Percentiles rank a stretch among this genome's conserved stretches.
Conservation (phyloP, 2,888 invertebrate species). For the Meteorus colon region DNA sequence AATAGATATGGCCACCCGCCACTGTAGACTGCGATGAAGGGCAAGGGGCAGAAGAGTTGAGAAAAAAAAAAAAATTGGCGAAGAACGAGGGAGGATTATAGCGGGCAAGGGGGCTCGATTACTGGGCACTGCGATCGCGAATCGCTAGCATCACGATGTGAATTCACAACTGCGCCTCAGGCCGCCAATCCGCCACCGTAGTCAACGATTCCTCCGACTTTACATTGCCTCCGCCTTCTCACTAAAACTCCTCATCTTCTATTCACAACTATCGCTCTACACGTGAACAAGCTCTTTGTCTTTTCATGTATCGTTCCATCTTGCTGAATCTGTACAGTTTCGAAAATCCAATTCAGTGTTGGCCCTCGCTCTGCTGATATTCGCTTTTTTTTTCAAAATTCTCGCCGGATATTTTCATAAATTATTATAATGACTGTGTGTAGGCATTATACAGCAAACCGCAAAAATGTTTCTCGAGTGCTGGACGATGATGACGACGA, state of each 20-base stretch:
- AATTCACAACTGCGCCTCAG: conserved; percentile 72
- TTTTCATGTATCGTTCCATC: conserved; percentile 9
- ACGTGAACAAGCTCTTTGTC: neutral
- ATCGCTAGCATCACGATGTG: conserved; percentile 73
- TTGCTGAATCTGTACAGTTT: conserved; percentile 34
- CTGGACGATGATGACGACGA: conserved; percentile 51
- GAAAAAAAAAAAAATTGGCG: conserved; percentile 47
- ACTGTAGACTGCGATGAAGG: conserved; percentile 24
- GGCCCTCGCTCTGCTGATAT: conserved; percentile 47
- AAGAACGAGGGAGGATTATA: conserved; percentile 65
- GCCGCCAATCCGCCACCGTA: conserved; percentile 72
- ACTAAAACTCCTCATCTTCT: conserved; percentile 45
- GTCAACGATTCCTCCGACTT: conserved; percentile 49
- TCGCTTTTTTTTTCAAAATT: conserved; percentile 53
- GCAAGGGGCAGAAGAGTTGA: conserved; percentile 1
- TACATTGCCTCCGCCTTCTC: conserved; percentile 41
- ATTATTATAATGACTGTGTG: conserved; percentile 65
- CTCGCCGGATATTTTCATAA: conserved; percentile 62
- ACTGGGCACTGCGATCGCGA: conserved; percentile 72
- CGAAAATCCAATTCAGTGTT: conserved; percentile 39
- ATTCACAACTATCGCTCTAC: conserved; percentile 31
- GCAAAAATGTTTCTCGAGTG: neutral
- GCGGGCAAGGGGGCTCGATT: conserved; percentile 68
- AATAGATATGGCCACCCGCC: conserved; percentile 32
- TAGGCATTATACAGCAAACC: neutral